These are phyloP conservation scores for Hipparchia sbordonii DNA, from an alignment of 2,888 invertebrate species.

Conservation along the genomic window DNA sequence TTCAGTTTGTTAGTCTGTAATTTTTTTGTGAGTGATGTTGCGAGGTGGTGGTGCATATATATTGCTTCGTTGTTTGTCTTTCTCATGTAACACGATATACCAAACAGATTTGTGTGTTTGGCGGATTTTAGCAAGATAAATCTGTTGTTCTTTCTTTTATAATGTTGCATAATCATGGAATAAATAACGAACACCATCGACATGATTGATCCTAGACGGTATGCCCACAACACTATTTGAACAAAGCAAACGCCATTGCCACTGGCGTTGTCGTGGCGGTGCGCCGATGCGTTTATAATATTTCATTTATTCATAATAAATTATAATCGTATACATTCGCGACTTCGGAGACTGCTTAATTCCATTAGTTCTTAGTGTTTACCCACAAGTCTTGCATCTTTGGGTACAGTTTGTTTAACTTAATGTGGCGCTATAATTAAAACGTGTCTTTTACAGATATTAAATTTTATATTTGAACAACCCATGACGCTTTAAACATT, in stretches of 20 bases:
- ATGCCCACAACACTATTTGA: constrained; percentile 56
- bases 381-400: constrained; percentile 20
- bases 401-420: constrained; percentile 15
- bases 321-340: constrained; percentile 74
- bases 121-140: no score
- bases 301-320: constrained; percentile 84
- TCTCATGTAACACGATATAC: no score
- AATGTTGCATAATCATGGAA: no score
- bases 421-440: constrained; percentile 9
- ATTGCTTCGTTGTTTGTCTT: no score
- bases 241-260: constrained; percentile 82
- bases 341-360: constrained; percentile 59
- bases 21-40: no score
- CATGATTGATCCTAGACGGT: constrained; percentile 24
- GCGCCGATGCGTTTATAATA: constrained; percentile 83
- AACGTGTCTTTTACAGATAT: constrained; percentile 2
- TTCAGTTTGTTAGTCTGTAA: no score
- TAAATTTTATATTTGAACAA: neutral
- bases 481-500: no score
- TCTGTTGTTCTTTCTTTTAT: no score
- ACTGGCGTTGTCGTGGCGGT: constrained; percentile 79
- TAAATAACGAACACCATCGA: constrained; percentile 27
- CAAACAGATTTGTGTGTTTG: no score
- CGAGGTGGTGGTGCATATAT: no score
- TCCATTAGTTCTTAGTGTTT: constrained; percentile 47